Base-by-base conservation (phyloP, 2,888 invertebrate species). In the Selenia dentaria region DNA sequence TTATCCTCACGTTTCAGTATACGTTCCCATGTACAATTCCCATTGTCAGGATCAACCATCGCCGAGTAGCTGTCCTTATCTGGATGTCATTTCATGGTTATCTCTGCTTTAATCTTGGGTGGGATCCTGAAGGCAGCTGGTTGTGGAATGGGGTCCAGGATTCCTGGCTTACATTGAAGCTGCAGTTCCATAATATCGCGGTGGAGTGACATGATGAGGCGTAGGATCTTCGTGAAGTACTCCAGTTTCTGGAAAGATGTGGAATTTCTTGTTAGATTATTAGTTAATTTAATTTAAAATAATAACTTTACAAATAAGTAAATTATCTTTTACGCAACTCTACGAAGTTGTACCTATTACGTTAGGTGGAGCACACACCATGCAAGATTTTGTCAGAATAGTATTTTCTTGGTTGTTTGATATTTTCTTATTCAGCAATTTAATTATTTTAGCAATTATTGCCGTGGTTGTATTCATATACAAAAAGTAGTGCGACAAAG, bases 161-260 rank as follows among this genome's bases (percentile, higher is more conserved):
- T 13, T 0, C 74, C 73, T 5, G 70, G 67, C 0, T 67, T 41
- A 12, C 77, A 83, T 6, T 84, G 80, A 0, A 90, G 47, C 10
- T 84, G 84, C 0, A 90, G 62, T n/a, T 83, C 79, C 83, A 86
- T 78, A 2, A 90, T 88, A 31, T 90, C 90, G 0, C 72, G 78
- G 20, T 90, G 88, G 0, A 90, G 62, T 0, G 88, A 87, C 85
- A 87, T 87, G 45, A 90, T 88, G 1, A 90, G 70, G 0, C 87
- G 83, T 0, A 89, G 72, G 11, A 90, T 79, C 55, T 90, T 90
- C 11, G 87, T 85, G 50, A 89, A 88, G 63, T 89, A 89, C 47
- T 90, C 90, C 68, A 89, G 34, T 59, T 80, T 86, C 89, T 90
- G 82, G 2, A 78, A n/a, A n/a, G n/a, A 83, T 2, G 8, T 27